Evolutionary conservation across 2,797 vertebrate species (phyloP), one percentile per base, ranked within the genome.

Genomic region (Channa striata): DNA sequence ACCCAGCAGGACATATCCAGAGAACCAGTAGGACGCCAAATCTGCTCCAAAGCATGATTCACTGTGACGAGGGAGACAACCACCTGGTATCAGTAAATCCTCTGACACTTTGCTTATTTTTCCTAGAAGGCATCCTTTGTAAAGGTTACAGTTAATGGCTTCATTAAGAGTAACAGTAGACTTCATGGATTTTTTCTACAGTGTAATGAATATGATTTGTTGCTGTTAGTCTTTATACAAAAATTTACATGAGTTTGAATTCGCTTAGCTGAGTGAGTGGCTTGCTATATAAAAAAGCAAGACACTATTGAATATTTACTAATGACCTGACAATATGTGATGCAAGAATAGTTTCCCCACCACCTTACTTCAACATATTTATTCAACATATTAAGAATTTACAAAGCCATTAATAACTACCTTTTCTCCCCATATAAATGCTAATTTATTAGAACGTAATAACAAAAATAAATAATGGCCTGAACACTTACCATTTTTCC

Each of bases 11-110:
- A 84, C 90, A 77, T 77, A 92, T 53, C 51, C 57, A 89, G 68
- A 94, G 74, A 77, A 87, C 74, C 65, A 93, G 81, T 63, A 94
- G 83, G 76, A 93, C 67, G 19, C 81, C 69, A 81, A 81, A 83
- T 81, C 88, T 84, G 86, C 72, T 68, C 80, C 88, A 84, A 85
- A 59, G 78, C 92, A 94, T 94, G 91, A 74, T 91, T 94, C 90
- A 93, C 93, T 95, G 88, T 11, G 44, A 65, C 73, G 25, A 67
- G n/a, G 66, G 64, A 47, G 78, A 62, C 78, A 43, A 12, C 5
- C 4, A 10, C n/a, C 17, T 12, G 0, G 2, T 16, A 4, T 42
- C 46, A 46, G 36, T 33, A 33, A 20, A 68, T 9, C 3, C 47
- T 44, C 25, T 19, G 17, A 37, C 39, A 8, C 20, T 13, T 44